These are phyloP conservation scores for Dyspetes luteomarginatus DNA, from an alignment of 2,888 invertebrate genomes.

Conservation along the genomic window DNA sequence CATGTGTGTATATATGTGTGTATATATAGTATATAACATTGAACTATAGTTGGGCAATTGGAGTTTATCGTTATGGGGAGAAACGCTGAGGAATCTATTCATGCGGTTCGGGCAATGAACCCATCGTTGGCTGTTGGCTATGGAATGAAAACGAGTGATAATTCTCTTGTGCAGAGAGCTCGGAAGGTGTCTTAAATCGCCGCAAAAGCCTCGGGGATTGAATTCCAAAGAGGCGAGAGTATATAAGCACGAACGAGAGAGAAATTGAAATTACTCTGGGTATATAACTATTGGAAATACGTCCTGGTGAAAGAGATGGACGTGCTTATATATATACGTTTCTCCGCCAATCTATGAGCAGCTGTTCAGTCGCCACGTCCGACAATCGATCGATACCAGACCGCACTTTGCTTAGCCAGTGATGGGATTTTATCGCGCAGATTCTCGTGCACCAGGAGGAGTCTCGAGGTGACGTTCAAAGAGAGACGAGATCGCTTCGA, in stretches of 20 bases:
- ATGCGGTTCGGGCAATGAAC: neutral
- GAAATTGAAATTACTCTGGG: neutral
- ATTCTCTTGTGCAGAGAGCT: neutral
- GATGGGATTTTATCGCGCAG: slow-evolving; percentile 5
- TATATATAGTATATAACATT: no score
- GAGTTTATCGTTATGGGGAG: no score
- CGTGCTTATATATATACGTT: neutral
- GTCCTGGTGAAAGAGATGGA: slow-evolving; percentile 7
- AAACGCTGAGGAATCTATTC: neutral
- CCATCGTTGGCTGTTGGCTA: neutral
- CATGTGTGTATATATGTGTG: no score
- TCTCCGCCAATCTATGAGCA: neutral
- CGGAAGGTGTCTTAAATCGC: neutral
- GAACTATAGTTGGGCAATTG: no score
- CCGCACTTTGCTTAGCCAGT: slow-evolving; percentile 1
- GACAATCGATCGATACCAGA: neutral
- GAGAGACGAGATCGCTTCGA: no score
- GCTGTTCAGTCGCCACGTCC: slow-evolving; percentile 2
- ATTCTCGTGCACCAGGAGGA: neutral
- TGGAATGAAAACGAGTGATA: neutral
- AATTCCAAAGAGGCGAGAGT: no score
- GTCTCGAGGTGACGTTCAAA: slow-evolving; percentile 5
- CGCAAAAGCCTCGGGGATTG: neutral
- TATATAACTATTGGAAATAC: neutral
- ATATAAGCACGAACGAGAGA: neutral